Evolutionary conservation across 1,140 invertebrate species (phyloP).

Genomic region (Plodia interpunctella): DNA sequence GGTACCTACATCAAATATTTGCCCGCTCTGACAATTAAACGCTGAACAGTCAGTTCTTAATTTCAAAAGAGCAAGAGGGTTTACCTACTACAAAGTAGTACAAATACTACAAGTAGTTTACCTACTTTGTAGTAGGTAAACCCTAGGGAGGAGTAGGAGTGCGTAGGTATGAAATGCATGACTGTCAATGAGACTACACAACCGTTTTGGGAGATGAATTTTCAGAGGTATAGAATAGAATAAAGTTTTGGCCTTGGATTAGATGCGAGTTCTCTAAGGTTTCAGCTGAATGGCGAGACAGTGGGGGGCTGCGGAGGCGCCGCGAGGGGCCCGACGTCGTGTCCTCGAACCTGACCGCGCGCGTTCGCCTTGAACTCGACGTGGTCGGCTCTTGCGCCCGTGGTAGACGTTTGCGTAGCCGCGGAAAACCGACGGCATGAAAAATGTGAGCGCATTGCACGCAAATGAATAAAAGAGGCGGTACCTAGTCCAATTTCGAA

Average conservation of each 20-base stretch:
- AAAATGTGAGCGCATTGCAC: slow-evolving; percentile 21
- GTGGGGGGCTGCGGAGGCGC: slow-evolving; percentile 34
- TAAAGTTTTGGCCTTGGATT: neutral
- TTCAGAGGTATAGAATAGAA: neutral
- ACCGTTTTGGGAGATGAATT: no score
- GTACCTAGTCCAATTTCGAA: no score
- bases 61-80: no score
- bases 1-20: no score
- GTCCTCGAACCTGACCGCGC: slow-evolving; percentile 75
- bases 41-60: no score
- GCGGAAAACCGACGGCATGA: slow-evolving; percentile 45
- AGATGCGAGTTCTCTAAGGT: neutral
- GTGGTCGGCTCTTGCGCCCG: slow-evolving; percentile 45
- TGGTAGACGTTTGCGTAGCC: slow-evolving; percentile 33
- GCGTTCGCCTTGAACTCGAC: slow-evolving; percentile 69
- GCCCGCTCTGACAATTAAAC: no score
- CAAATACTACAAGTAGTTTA: no score
- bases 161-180: no score
- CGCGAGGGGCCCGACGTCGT: slow-evolving; percentile 50
- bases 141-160: no score
- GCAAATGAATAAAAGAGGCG: neutral
- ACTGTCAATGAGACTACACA: no score
- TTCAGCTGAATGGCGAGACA: slow-evolving; percentile 13
- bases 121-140: no score
- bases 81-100: no score